A percentile compares a stretch with the other conserved stretches of the same genome.
Conservation (phyloP, 2,797 vertebrate genomes). For the Macroramphosus scolopax region DNA sequence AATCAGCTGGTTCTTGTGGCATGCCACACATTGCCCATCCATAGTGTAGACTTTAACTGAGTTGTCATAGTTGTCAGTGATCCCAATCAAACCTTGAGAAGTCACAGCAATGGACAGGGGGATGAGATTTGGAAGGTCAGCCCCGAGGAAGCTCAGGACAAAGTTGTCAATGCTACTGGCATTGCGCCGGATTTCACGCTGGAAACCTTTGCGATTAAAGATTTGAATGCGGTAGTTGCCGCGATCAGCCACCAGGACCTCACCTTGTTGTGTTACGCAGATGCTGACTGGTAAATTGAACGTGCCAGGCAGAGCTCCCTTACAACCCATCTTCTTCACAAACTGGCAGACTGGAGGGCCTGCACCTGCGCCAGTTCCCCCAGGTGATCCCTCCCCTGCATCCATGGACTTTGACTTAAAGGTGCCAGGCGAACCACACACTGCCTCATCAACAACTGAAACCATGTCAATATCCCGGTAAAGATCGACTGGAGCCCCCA, state of each 20-base stretch:
- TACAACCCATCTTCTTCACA: slow-evolving; percentile 95
- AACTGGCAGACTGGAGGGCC: slow-evolving; percentile 88
- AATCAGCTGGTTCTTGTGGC: slow-evolving; percentile 93
- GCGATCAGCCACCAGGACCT: slow-evolving; percentile 94
- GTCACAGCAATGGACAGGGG: slow-evolving; percentile 95
- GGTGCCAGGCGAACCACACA: slow-evolving; percentile 72
- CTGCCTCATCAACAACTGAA: slow-evolving; percentile 74
- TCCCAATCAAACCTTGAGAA: slow-evolving; percentile 89
- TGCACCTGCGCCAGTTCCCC: slow-evolving; percentile 32
- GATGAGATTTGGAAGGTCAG: slow-evolving; percentile 91
- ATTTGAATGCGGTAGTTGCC: slow-evolving; percentile 96
- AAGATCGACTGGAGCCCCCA: slow-evolving; percentile 61
- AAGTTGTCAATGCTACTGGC: slow-evolving; percentile 95
- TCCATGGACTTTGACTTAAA: slow-evolving; percentile 85
- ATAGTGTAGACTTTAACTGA: slow-evolving; percentile 96
- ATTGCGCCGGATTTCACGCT: slow-evolving; percentile 93
- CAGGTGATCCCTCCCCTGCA: slow-evolving; percentile 61
- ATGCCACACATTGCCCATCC: slow-evolving; percentile 92
- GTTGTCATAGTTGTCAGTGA: slow-evolving; percentile 96
- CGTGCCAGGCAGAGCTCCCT: slow-evolving; percentile 90
- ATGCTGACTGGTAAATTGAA: slow-evolving; percentile 95
- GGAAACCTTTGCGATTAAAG: slow-evolving; percentile 94
- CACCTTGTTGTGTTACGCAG: slow-evolving; percentile 86
- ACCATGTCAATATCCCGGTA: slow-evolving; percentile 84
- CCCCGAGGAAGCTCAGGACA: slow-evolving; percentile 93